phyloP scores from a whole-genome alignment of 2,797 vertebrate genomes.

The Bradypodion pumilum region DNA sequence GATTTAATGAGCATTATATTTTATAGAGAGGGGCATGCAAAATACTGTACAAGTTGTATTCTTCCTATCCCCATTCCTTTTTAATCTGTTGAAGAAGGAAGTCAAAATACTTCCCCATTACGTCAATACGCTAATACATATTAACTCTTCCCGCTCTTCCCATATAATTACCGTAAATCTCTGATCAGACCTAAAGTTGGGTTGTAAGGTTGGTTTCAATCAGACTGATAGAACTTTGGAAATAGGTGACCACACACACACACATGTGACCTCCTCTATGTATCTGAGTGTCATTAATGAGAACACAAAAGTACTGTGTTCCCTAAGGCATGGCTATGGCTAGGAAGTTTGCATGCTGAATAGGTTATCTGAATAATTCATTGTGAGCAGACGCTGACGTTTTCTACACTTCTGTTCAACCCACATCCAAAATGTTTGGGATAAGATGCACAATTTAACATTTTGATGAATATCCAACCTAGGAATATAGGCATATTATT shows the following conservation, averaged over 20 bases:
- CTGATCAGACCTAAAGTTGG: too few species aligned
- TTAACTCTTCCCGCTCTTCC: too few species aligned
- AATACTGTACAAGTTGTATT: background rate
- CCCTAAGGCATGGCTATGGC: background rate
- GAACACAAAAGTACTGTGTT: background rate
- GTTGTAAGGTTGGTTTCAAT: background rate
- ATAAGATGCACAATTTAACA: background rate
- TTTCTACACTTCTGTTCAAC: background rate
- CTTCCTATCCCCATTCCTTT: background rate
- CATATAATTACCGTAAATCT: too few species aligned
- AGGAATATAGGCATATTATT: background rate
- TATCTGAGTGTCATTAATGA: background rate
- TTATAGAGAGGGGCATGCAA: background rate
- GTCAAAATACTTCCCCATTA: background rate
- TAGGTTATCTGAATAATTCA: conserved; percentile 1
- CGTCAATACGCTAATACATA: background rate
- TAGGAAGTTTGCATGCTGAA: background rate
- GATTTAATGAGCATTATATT: background rate
- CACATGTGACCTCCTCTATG: background rate
- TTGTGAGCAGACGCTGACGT: conserved; percentile 6
- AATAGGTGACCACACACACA: background rate
- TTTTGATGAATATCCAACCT: background rate
- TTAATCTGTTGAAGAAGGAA: background rate
- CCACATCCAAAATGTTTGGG: background rate
- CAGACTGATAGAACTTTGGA: background rate